Base-by-base conservation (phyloP, 2,888 invertebrate species). In the Lucinisca nassula region DNA sequence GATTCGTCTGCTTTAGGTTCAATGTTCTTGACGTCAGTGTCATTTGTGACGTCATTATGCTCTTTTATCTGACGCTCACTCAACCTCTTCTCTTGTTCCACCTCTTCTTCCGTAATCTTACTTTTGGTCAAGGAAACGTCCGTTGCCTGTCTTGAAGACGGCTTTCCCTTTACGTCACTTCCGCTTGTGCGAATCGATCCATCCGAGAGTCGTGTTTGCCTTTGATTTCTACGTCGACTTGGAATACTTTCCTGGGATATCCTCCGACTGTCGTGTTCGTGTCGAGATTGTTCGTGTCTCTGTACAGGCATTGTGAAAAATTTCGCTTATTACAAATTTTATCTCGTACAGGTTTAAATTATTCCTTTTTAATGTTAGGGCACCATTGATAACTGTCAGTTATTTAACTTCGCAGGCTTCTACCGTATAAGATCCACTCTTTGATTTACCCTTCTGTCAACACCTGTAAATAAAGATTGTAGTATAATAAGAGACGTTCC, bases 121-220 rank as follows among this genome's bases (percentile, higher is more conserved):
- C 67, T 30, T 4, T 8, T 8, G 17, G 3, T 21, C 24, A 67
- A 17, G 35, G 67, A 67, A 1, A 74, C 79, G 0, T 83, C 78
- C 0, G 85, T 84, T 51, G 75, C 79, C 73, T 78, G 72, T 85
- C 83, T 74, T 30, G 79, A 74, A 3, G 80, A 83, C 10, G 73
- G 61, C 40, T 78, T 87, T 37, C 61, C 76, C 21, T 61, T 61
- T 61, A 35, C 51, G 35, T 49, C 51, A 73, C 51, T 79, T 79
- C 70, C 70, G 32, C 35, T 79, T 58, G 58, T 40, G 24, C 49
- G 12, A 38, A 37, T 35, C 14, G 79, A 67, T 45, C 80, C 51
- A 14, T 72, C 72, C n/a, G 80, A 51, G 10, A 35, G 37, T 30
- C 73, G 37, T 17, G 72, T 37, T 30, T 80, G 67, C n/a, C 67